Evolutionary conservation across 2,888 invertebrate genomes (phyloP).

Genomic region (Volucella zonaria): DNA sequence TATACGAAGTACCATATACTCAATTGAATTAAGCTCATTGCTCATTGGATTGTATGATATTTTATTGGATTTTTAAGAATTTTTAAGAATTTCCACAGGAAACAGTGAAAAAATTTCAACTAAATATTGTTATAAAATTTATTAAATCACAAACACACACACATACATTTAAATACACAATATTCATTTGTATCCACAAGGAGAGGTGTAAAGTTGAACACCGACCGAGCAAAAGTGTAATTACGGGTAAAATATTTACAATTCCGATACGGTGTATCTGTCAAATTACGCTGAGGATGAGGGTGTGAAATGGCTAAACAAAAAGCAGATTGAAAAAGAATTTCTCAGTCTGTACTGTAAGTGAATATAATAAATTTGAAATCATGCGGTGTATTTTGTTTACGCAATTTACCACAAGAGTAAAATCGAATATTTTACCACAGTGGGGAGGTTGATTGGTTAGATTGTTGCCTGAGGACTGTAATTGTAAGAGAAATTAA

Average conservation of each 20-base stretch:
- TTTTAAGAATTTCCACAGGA: constrained; percentile 38
- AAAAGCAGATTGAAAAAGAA: constrained; percentile 64
- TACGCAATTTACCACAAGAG: constrained; percentile 62
- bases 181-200: too few species aligned
- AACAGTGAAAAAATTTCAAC: constrained; percentile 41
- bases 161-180: neutral
- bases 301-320: constrained; percentile 70
- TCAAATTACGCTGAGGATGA: constrained; percentile 60
- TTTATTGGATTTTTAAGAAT: constrained; percentile 38
- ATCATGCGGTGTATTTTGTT: constrained; percentile 67
- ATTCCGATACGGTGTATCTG: constrained; percentile 52
- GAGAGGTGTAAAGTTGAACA: constrained; percentile 9
- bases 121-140: constrained; percentile 71
- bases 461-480: neutral
- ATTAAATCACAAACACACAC: constrained; percentile 53
- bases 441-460: neutral
- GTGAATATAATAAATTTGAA: constrained; percentile 73
- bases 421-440: constrained; percentile 59
- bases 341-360: constrained; percentile 58
- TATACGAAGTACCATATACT: constrained; percentile 41
- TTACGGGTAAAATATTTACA: constrained; percentile 67
- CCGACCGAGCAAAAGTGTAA: constrained; percentile 1
- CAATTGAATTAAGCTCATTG: constrained; percentile 4
- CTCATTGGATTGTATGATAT: constrained; percentile 7
- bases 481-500: neutral